Base-by-base conservation (phyloP, 2,113 vertebrate genomes). In the Mustela nigripes region DNA sequence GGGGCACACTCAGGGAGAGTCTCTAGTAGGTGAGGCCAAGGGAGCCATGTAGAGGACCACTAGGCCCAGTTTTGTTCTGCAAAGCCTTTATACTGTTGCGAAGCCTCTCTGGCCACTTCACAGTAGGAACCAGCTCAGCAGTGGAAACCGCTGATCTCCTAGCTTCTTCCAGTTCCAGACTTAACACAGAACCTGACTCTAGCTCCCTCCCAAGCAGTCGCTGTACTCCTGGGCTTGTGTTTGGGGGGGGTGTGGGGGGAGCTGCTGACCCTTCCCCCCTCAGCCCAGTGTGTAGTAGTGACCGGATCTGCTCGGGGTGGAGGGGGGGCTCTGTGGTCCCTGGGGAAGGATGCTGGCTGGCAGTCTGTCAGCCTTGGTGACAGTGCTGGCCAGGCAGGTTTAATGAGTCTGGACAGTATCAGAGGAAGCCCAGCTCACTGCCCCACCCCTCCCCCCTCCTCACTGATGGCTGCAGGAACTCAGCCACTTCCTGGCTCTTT, bases 331-430 rank as follows among this genome's bases (percentile, higher is more conserved):
- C 88, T 88, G 80, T 88, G 74, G 93, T 84, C 96, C 90, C 71
- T 4, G 78, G 90, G 95, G 83, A 86, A 91, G 86, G 82, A 97
- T 89, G 92, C 85, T 93, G 67, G 92, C 62, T 93, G 93, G 95
- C 97, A 65, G 87, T 85, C 81, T 97, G 97, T 97, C 87, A 65
- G 79, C 94, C 76, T 95, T 83, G 73, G 93, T 95, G 88, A 95
- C 91, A 94, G 97, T 11, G 3, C 90, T 94, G 92, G 67, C 31
- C 60, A 62, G 88, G 96, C 92, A 86, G 96, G 85, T 87, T 96
- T 95, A 98, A 98, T 97, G 97, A 97, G 85, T 96, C 96, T 96
- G 97, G 98, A 98, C 96, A 98, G 94, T 96, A 19, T 95, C 96
- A 97, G 95, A 92, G 62, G 82, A 76, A 48, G 92, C 31, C 33